Evolutionary conservation across 2,888 invertebrate species (phyloP).

Genomic region (Chydorus sphaericus): DNA sequence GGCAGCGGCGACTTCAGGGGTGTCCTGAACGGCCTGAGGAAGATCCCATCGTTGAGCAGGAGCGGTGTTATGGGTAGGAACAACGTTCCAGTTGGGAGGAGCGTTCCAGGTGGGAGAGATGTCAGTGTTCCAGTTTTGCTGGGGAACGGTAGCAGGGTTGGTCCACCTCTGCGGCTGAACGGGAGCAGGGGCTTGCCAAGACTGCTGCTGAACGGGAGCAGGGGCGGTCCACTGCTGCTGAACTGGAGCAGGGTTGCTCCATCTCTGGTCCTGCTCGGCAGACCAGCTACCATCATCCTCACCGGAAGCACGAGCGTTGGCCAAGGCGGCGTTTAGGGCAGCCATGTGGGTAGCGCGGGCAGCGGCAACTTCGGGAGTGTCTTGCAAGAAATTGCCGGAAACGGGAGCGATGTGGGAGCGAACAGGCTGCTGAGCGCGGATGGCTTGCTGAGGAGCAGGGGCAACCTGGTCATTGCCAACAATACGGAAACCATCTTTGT

Average conservation of each 20-base stretch:
- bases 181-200: neutral
- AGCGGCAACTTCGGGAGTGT: slow-evolving; percentile 9
- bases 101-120: neutral
- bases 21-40: neutral
- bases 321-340: neutral
- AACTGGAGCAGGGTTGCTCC: neutral
- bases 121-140: neutral
- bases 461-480: slow-evolving; percentile 29
- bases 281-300: neutral
- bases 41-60: neutral
- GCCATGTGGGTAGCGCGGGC: neutral
- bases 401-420: neutral
- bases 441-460: neutral
- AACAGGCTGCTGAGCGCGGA: neutral
- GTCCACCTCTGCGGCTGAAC: neutral
- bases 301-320: neutral
- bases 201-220: neutral
- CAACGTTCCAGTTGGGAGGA: neutral
- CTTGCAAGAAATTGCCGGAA: too few relatives aligned
- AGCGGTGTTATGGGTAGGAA: neutral
- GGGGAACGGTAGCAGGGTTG: neutral
- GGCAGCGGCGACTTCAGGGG: neutral
- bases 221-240: neutral
- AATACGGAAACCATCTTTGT: slow-evolving; percentile 32
- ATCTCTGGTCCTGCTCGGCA: neutral